Conservation (phyloP, 2,797 vertebrate genomes). For the Limosa lapponica region DNA sequence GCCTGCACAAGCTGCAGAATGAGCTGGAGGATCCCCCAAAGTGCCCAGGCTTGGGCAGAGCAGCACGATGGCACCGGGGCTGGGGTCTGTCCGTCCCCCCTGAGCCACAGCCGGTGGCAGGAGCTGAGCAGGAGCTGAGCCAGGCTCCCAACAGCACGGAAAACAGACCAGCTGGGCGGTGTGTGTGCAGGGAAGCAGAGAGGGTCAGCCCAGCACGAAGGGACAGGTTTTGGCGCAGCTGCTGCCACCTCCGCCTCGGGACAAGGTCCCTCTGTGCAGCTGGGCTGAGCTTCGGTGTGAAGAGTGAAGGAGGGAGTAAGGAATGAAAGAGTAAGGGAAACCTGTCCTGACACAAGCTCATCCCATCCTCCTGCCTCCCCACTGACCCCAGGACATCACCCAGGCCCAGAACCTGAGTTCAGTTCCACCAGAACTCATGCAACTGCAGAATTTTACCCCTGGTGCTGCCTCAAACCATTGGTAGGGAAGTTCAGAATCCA, state of each 20-base stretch:
- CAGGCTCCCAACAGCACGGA: background rate
- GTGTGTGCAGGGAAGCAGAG: background rate
- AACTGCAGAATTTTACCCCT: rapidly evolving
- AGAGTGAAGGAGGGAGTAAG: background rate
- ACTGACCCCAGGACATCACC: too few species aligned
- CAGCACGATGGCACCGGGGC: too few species aligned
- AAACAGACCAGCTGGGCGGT: background rate
- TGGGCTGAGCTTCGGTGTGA: background rate
- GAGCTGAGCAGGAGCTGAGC: background rate
- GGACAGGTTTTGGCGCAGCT: background rate
- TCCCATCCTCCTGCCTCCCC: background rate
- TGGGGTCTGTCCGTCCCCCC: background rate
- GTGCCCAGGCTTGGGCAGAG: too few species aligned
- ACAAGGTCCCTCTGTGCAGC: background rate
- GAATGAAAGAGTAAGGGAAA: background rate
- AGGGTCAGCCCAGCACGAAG: background rate
- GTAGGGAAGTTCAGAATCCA: background rate
- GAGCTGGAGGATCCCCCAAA: background rate
- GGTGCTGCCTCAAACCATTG: background rate
- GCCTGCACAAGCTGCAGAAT: background rate
- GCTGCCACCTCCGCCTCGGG: background rate
- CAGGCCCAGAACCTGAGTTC: background rate
- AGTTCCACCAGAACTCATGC: background rate
- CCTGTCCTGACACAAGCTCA: background rate
- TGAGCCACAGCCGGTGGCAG: rapidly evolving